A percentile compares a stretch with the other conserved stretches of the same genome.
Evolutionary conservation across 2,113 vertebrate genomes (phyloP).

Genomic region (Vulpes vulpes): DNA sequence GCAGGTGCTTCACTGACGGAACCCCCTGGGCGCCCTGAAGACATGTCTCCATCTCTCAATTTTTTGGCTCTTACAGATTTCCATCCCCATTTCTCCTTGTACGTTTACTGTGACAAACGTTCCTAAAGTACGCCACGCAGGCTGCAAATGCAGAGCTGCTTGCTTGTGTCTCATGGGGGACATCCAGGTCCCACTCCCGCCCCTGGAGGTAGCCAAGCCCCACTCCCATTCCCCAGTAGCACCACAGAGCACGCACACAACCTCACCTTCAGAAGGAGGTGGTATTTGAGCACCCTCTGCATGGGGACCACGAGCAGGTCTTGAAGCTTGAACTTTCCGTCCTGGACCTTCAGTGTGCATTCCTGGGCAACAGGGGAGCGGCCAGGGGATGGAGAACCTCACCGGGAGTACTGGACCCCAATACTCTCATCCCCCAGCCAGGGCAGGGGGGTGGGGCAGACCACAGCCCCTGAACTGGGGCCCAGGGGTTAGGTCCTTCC

Average conservation of each 20-base stretch:
- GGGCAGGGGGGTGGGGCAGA: not conserved
- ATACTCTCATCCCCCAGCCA: not conserved
- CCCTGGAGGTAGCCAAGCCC: accelerated
- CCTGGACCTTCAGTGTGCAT: conserved; percentile 97
- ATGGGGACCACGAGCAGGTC: conserved; percentile 98
- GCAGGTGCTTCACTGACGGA: no score
- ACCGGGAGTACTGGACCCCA: not conserved
- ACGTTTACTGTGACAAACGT: accelerated
- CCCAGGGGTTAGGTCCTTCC: accelerated
- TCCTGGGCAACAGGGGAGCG: conserved; percentile 87
- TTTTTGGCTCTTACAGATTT: not conserved
- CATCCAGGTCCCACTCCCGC: accelerated
- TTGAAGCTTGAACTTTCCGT: conserved; percentile 97
- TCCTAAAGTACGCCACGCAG: accelerated
- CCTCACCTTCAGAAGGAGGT: conserved; percentile 96
- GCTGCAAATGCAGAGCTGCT: accelerated
- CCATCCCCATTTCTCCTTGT: accelerated
- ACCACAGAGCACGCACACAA: accelerated
- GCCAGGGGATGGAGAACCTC: accelerated
- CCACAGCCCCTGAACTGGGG: not conserved
- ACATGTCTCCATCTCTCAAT: accelerated
- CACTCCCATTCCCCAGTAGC: accelerated
- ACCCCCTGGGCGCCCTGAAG: no score
- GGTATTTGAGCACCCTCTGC: conserved; percentile 98
- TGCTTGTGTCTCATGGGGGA: accelerated